These are phyloP conservation scores for Centruroides sculpturatus DNA, from an alignment of 1,140 invertebrate species.

Conservation along the genomic window DNA sequence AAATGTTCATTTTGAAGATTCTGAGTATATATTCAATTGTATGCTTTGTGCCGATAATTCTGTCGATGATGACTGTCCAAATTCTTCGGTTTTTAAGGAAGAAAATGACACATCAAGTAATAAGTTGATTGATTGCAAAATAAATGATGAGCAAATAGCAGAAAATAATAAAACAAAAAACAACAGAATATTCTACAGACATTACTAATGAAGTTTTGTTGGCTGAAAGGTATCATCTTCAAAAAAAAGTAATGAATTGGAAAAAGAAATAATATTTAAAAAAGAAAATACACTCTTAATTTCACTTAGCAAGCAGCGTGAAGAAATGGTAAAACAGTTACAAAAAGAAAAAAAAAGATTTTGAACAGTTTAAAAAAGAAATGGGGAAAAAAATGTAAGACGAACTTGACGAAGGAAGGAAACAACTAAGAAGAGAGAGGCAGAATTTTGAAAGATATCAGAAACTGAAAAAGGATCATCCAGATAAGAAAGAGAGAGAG, in stretches of 20 bases:
- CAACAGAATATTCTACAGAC: too few species aligned
- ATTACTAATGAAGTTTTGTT: too few species aligned
- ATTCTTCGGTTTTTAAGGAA: too few species aligned
- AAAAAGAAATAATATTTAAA: constrained; percentile 7
- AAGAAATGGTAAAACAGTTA: constrained; percentile 4
- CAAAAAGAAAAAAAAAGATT: constrained; percentile 5
- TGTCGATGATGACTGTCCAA: too few species aligned
- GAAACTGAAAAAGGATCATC: constrained; percentile 2
- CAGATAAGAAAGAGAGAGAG: constrained; percentile 5
- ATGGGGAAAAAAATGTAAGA: not conserved
- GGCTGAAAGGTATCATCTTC: not conserved
- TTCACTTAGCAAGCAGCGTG: not conserved
- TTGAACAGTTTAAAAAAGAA: not conserved
- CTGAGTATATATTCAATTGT: too few species aligned
- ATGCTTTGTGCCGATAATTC: too few species aligned
- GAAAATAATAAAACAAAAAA: too few species aligned
- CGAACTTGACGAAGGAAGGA: too few species aligned
- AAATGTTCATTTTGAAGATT: too few species aligned
- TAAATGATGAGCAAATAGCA: too few species aligned
- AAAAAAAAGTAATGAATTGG: constrained; percentile 5
- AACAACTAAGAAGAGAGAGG: not conserved
- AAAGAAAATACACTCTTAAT: constrained; percentile 1
- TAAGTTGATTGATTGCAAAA: too few species aligned
- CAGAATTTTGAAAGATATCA: constrained; percentile 6
- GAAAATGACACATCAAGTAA: too few species aligned